Conservation (phyloP, 2,797 vertebrate genomes). For the Arnoldichthys spilopterus region DNA sequence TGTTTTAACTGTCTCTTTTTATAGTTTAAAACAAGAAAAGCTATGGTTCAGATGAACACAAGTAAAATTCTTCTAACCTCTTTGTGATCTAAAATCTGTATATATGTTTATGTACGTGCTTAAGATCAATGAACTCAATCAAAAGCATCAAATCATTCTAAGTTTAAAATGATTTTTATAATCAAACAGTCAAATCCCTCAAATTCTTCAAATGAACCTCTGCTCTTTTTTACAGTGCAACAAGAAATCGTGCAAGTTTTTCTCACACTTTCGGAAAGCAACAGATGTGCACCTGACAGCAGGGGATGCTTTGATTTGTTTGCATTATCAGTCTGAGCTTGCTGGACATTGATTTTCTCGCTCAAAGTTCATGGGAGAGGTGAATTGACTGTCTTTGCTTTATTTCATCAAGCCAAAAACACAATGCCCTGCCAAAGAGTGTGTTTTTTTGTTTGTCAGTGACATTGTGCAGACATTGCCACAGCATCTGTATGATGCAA, state of each 20-base stretch:
- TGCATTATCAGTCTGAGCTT: constrained; percentile 52
- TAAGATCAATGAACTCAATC: too few species aligned
- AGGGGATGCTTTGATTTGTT: constrained; percentile 56
- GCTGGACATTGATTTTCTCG: constrained; percentile 38
- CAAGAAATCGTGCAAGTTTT: not conserved
- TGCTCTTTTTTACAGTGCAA: not conserved
- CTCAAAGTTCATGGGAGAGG: constrained; percentile 60
- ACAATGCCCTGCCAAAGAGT: not conserved
- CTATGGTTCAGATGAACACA: not conserved
- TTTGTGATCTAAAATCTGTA: too few species aligned
- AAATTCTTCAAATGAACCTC: not conserved
- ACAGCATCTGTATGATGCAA: not conserved
- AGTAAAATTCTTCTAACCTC: not conserved
- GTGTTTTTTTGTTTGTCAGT: constrained; percentile 15
- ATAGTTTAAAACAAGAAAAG: not conserved
- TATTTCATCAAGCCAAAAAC: constrained; percentile 16
- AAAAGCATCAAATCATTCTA: too few species aligned
- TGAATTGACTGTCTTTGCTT: constrained; percentile 33
- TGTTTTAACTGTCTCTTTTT: not conserved
- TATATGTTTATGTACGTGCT: too few species aligned
- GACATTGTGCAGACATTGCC: not conserved
- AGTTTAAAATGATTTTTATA: too few species aligned
- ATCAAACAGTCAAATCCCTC: not conserved
- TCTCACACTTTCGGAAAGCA: constrained; percentile 53
- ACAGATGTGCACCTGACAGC: constrained; percentile 55